Evolutionary conservation across 1,140 invertebrate species (phyloP).

Genomic region (Dendroctonus ponderosae): DNA sequence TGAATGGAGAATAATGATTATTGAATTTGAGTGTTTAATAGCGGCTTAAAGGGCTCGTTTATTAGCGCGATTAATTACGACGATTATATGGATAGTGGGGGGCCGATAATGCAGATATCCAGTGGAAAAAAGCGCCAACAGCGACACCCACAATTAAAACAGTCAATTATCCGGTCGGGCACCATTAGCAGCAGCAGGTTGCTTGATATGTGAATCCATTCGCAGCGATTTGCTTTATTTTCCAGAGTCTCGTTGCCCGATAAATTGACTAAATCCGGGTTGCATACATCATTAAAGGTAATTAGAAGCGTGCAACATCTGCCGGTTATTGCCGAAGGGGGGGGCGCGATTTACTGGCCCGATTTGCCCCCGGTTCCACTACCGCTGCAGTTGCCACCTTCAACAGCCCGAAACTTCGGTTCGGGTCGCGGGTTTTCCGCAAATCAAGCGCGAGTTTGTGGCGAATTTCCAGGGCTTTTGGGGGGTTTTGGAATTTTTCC

Average conservation of each 20-base stretch:
- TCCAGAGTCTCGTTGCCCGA: conserved; percentile 26
- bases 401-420: no score
- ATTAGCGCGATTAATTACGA: neutral
- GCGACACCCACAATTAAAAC: conserved; percentile 19
- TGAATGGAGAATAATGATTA: neutral
- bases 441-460: no score
- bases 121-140: conserved; percentile 16
- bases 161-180: conserved; percentile 32
- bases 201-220: conserved; percentile 37
- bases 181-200: conserved; percentile 34
- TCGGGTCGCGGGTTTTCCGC: no score
- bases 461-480: no score
- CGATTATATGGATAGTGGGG: neutral
- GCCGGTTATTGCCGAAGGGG: conserved; percentile 22
- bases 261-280: conserved; percentile 34
- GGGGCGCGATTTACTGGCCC: conserved; percentile 24
- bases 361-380: no score
- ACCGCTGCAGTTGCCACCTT: no score
- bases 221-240: conserved; percentile 36
- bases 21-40: neutral
- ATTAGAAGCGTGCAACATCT: conserved; percentile 30
- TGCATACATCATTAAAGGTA: conserved; percentile 37
- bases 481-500: no score
- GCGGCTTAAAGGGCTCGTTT: neutral
- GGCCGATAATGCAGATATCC: neutral